Base-by-base conservation (phyloP, 2,888 invertebrate genomes). In the Dermolepida albohirtum region DNA sequence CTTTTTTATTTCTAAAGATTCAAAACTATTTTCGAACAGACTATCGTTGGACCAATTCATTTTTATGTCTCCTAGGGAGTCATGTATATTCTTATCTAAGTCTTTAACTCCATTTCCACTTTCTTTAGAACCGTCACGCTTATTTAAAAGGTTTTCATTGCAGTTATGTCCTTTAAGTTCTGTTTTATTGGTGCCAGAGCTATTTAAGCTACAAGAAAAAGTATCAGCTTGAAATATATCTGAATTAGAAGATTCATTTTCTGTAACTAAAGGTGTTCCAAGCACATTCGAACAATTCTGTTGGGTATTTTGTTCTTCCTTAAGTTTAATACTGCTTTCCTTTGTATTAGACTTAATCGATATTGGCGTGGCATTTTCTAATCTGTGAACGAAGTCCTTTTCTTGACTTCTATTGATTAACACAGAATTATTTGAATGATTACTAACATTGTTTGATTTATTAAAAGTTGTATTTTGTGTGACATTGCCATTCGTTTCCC, bases 401-500 rank as follows among this genome's bases (percentile, higher is more conserved):
- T 40, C 16, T 5, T 16, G 4, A 17, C 8, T 41, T 41, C 7
- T 14, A 5, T 40, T 22, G 22, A 2, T 4, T 22, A 4, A 22
- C 4, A 2, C 4, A 2, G 22, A 22, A 22, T 22, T 16, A 17
- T 16, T 41, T 34, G 17, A 49, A 49, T 10, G 34, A n/a, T 22
- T 27, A 16, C 14, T 12, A 47, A 47, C 6, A 17, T n/a, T n/a
- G 5, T 10, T 22, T 12, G 44, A 17, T 8, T 49, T 22, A 49
- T 47, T 14, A 5, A 10, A 10, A 22, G 49, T 11, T 1, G 22
- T 17, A 22, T 49, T 22, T 17, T 6, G 6, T 12, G 11, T 55
- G 1, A 8, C n/a, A 12, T 14, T n/a, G 29, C 51, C 16, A 59
- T 27, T 29, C 16, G 34, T 41, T 14, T 62, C 43, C 93, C 93